Conservation (phyloP, 2,888 invertebrate genomes). For the Napeogenes sylphis region DNA sequence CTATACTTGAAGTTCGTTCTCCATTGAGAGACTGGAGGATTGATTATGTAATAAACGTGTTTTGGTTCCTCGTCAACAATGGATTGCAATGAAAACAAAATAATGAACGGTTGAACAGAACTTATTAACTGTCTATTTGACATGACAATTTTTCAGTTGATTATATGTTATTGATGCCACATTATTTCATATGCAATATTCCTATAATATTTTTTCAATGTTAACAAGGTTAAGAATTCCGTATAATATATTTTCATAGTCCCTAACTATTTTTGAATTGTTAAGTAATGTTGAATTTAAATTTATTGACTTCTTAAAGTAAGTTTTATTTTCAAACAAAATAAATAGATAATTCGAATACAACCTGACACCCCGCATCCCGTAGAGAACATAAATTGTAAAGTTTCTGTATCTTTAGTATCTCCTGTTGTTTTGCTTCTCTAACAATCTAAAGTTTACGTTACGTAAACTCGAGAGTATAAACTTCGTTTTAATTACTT, state of each 20-base stretch:
- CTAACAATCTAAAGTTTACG: slow-evolving; percentile 23
- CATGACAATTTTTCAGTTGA: not conserved
- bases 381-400: slow-evolving; percentile 22
- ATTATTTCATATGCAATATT: not conserved
- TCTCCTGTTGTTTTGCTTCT: slow-evolving; percentile 21
- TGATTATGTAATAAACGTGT: slow-evolving; percentile 7
- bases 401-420: slow-evolving; percentile 24
- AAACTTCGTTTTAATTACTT: slow-evolving; percentile 18
- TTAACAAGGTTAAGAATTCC: too few relatives aligned
- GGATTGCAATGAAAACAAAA: slow-evolving; percentile 1
- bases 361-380: slow-evolving; percentile 7
- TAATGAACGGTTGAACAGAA: not conserved
- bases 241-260: too few relatives aligned
- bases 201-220: too few relatives aligned
- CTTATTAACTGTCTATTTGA: not conserved
- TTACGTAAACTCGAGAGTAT: slow-evolving; percentile 17
- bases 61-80: slow-evolving; percentile 4
- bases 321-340: not conserved
- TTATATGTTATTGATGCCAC: not conserved
- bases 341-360: not conserved
- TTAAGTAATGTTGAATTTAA: not conserved
- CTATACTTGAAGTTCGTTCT: slow-evolving; percentile 1
- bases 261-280: too few relatives aligned
- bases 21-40: slow-evolving; percentile 7
- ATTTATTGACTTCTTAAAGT: not conserved